Conservation (phyloP, 92 coral and sea anemone genomes). For the Heteractis magnifica region DNA sequence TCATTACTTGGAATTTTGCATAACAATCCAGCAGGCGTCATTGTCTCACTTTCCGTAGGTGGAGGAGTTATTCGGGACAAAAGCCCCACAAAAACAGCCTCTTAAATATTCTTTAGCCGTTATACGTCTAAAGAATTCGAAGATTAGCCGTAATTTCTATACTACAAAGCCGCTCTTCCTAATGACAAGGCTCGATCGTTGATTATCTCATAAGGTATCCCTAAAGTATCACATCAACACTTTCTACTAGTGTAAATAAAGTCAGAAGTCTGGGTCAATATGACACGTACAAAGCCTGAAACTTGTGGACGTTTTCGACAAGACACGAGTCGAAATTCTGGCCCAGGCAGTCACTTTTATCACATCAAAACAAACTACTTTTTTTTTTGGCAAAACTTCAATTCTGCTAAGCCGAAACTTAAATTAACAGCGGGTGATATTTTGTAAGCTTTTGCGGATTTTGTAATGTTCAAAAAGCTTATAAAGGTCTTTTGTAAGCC, state of each 20-base stretch:
- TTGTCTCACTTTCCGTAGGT: not conserved
- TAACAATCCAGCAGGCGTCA: not conserved
- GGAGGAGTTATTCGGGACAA: not conserved
- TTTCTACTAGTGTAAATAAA: not conserved
- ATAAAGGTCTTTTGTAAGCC: too few species aligned
- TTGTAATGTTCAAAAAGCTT: too few species aligned
- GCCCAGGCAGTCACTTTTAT: not conserved
- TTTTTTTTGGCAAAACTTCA: not conserved
- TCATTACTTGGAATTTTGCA: slow-evolving; percentile 13
- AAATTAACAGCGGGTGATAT: not conserved
- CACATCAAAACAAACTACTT: not conserved
- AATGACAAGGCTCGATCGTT: slow-evolving; percentile 11
- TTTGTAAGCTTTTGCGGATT: not conserved
- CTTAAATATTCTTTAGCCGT: slow-evolving; percentile 7
- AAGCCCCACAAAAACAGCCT: not conserved
- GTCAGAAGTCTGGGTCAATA: not conserved
- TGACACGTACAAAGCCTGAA: not conserved
- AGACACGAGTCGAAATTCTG: not conserved
- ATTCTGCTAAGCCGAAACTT: not conserved
- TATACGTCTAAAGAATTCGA: slow-evolving; percentile 13
- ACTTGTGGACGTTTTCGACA: not conserved
- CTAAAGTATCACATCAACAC: not conserved
- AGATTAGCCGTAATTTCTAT: slow-evolving; percentile 17
- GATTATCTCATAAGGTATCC: slow-evolving; percentile 12
- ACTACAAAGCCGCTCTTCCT: slow-evolving; percentile 6